Percentiles rank a stretch among this genome's conserved stretches.
phyloP scores from a whole-genome alignment of 2,797 vertebrate species.

The Chelmon rostratus region DNA sequence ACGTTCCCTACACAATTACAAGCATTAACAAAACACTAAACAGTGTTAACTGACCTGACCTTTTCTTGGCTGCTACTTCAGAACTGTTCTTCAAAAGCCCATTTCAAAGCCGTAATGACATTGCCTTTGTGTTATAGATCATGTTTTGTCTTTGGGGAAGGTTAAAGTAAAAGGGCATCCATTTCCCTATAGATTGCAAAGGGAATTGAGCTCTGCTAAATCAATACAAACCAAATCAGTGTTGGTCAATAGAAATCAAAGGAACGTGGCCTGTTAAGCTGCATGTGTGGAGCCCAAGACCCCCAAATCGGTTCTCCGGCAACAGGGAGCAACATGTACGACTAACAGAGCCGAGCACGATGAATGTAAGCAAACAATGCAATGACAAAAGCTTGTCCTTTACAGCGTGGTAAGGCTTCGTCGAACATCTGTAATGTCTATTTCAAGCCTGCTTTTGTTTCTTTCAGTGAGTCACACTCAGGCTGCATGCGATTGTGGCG shows the following conservation, averaged over 20 bases:
- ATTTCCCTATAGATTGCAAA: constrained; percentile 77
- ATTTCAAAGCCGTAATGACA: constrained; percentile 55
- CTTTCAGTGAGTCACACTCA: constrained; percentile 38
- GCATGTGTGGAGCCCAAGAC: constrained; percentile 17
- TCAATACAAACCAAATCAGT: constrained; percentile 83
- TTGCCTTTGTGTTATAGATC: constrained; percentile 65
- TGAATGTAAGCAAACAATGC: constrained; percentile 50
- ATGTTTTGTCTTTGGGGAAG: constrained; percentile 72
- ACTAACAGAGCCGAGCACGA: constrained; percentile 27
- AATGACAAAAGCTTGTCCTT: constrained; percentile 34
- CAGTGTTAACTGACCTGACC: constrained; percentile 38
- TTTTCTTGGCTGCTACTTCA: constrained; percentile 42
- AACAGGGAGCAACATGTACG: constrained; percentile 30
- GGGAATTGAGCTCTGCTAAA: constrained; percentile 72
- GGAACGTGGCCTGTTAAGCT: constrained; percentile 52
- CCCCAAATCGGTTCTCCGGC: constrained; percentile 15
- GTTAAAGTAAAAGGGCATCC: constrained; percentile 78
- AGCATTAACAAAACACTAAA: constrained; percentile 37
- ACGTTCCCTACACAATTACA: constrained; percentile 25
- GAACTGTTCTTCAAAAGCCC: constrained; percentile 32
- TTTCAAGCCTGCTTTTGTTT: constrained; percentile 50
- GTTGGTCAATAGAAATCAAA: constrained; percentile 79
- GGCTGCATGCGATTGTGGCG: constrained; percentile 40
- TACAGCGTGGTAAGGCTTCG: constrained; percentile 17
- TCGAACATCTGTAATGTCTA: constrained; percentile 54